Conservation (phyloP, 2,888 invertebrate genomes). For the Tachina grossa region DNA sequence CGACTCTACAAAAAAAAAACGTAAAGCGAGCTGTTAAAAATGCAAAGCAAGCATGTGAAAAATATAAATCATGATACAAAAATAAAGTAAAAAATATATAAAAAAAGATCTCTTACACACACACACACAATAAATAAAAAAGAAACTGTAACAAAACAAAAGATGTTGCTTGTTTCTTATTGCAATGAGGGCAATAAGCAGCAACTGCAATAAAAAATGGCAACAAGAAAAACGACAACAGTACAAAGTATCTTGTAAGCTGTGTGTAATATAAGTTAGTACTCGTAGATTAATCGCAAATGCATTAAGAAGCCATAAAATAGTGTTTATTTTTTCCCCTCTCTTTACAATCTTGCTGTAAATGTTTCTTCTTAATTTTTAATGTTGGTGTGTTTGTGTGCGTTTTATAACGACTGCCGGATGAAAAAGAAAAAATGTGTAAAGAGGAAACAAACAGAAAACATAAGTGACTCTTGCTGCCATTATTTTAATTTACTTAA, state of each 20-base stretch:
- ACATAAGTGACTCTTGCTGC: conserved; percentile 27
- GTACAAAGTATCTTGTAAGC: conserved; percentile 60
- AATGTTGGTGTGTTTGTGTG: neutral
- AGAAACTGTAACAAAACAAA: conserved; percentile 30
- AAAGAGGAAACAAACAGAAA: conserved; percentile 11
- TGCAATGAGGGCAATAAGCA: conserved; percentile 18
- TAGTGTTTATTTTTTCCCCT: neutral
- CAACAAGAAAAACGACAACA: conserved; percentile 4
- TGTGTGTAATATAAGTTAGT: conserved; percentile 56
- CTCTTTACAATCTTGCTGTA: conserved; percentile 26
- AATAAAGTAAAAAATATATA: neutral
- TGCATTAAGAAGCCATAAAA: conserved; percentile 69
- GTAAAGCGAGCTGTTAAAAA: conserved; percentile 8
- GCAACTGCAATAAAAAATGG: neutral
- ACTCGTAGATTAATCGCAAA: conserved; percentile 65
- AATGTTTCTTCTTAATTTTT: conserved; percentile 11
- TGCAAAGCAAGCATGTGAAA: conserved; percentile 50
- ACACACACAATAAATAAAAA: neutral
- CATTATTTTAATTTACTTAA: conserved; percentile 66
- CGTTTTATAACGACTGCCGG: conserved; percentile 6
- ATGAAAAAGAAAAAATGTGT: conserved; percentile 32
- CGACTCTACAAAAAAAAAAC: conserved; percentile 38
- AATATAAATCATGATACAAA: conserved; percentile 60
- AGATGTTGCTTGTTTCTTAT: conserved; percentile 20
- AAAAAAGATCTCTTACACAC: neutral